Evolutionary conservation across 2,797 vertebrate species (phyloP).

Genomic region (Petrocephalus schoutedeni): DNA sequence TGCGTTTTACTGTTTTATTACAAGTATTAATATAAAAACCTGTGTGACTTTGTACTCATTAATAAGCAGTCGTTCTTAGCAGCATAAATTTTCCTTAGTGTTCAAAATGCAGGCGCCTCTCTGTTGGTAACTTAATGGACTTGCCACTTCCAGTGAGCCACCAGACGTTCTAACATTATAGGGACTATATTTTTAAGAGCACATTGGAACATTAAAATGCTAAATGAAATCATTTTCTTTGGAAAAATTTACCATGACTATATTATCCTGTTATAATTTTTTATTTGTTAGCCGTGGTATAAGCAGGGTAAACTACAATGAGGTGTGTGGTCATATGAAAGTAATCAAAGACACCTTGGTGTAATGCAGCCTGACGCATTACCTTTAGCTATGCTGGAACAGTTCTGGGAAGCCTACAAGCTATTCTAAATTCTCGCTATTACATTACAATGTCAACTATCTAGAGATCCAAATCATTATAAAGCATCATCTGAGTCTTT

Average conservation of each 20-base stretch:
- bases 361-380: conserved; percentile 9
- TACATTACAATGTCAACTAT: conserved; percentile 28
- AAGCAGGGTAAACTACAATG: neutral
- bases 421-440: conserved; percentile 23
- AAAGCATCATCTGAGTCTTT: conserved; percentile 36
- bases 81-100: neutral
- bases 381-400: conserved; percentile 33
- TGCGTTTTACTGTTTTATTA: neutral
- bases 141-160: neutral
- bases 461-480: conserved; percentile 39
- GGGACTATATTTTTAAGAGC: neutral
- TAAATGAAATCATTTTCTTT: neutral
- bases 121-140: neutral
- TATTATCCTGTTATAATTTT: neutral
- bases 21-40: neutral
- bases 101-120: neutral
- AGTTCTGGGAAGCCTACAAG: conserved; percentile 28
- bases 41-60: neutral
- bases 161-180: neutral
- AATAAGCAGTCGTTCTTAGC: neutral
- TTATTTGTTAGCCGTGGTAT: neutral
- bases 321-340: neutral
- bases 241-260: neutral
- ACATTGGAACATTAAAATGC: neutral
- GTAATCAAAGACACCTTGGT: neutral